Evolutionary conservation across 2,888 invertebrate species (phyloP).

Genomic region (Dendrolimus houi): DNA sequence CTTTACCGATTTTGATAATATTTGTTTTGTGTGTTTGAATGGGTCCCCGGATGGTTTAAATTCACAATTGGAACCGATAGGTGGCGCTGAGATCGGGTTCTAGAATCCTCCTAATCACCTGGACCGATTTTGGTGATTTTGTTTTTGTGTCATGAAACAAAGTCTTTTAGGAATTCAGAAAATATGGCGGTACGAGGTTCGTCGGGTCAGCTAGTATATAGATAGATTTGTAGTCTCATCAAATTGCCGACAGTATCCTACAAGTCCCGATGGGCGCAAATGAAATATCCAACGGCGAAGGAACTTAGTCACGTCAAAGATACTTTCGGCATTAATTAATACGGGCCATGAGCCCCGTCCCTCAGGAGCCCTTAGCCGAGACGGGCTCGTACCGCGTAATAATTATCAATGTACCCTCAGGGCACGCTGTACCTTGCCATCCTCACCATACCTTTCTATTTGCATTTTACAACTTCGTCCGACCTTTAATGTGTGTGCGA

Average conservation of each 20-base stretch:
- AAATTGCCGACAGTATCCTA: not conserved
- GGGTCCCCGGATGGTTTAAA: no score
- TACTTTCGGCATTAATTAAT: conserved; percentile 56
- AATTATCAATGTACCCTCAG: conserved; percentile 71
- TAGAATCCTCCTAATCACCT: no score
- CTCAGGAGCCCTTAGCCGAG: conserved; percentile 43
- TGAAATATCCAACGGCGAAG: not conserved
- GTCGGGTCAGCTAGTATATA: no score
- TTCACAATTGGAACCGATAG: no score
- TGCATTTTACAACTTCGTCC: conserved; percentile 47
- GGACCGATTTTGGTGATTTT: no score
- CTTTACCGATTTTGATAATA: no score
- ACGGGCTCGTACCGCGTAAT: conserved; percentile 53
- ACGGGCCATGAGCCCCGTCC: conserved; percentile 41
- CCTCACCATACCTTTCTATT: conserved; percentile 37
- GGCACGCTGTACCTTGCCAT: conserved; percentile 29
- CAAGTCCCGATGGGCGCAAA: not conserved
- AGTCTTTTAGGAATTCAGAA: no score
- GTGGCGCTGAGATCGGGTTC: no score
- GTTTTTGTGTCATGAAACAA: no score
- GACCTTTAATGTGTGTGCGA: conserved; percentile 34
- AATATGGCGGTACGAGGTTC: no score
- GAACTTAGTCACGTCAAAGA: conserved; percentile 41
- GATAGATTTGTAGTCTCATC: not conserved
- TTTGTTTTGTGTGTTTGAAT: no score